A percentile compares a stretch with the other conserved stretches of the same genome.
Evolutionary conservation across 2,888 invertebrate genomes (phyloP).

Genomic region (Metalampra italica): DNA sequence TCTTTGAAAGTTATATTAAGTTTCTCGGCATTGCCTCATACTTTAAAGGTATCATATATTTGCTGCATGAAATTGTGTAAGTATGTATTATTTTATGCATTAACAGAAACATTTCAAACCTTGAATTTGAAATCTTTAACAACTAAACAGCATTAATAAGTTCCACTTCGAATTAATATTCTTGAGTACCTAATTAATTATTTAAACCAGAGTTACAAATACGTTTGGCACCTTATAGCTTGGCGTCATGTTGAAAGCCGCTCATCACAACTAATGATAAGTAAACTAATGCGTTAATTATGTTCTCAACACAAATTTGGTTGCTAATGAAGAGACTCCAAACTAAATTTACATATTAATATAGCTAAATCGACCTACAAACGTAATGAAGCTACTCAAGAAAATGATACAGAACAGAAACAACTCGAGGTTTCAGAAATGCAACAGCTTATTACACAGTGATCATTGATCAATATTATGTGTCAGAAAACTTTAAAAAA

Average conservation of each 20-base stretch:
- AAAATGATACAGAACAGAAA: too few relatives aligned
- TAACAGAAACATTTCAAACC: constrained; percentile 10
- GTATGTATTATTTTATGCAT: constrained; percentile 6
- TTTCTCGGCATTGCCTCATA: not conserved
- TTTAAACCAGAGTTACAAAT: not conserved
- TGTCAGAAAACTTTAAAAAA: not conserved
- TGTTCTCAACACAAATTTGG: constrained; percentile 4
- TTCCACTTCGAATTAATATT: not conserved
- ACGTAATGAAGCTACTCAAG: too few relatives aligned
- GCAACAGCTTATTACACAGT: not conserved
- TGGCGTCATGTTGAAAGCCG: not conserved
- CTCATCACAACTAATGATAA: not conserved
- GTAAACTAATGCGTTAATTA: not conserved
- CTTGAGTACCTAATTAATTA: not conserved
- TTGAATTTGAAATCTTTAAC: constrained; percentile 12
- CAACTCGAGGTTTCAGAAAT: not conserved
- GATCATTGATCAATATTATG: too few relatives aligned
- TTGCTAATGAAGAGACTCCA: constrained; percentile 3
- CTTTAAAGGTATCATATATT: not conserved
- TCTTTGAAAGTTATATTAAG: not conserved
- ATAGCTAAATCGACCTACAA: not conserved
- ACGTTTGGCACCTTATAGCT: constrained; percentile 1
- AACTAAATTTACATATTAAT: not conserved
- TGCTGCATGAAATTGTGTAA: constrained; percentile 1
- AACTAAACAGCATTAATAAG: not conserved